Percentiles rank a stretch among this genome's conserved stretches.
These are phyloP conservation scores for Pollachius pollachius DNA, from an alignment of 2,113 vertebrate species.

Conservation along the genomic window DNA sequence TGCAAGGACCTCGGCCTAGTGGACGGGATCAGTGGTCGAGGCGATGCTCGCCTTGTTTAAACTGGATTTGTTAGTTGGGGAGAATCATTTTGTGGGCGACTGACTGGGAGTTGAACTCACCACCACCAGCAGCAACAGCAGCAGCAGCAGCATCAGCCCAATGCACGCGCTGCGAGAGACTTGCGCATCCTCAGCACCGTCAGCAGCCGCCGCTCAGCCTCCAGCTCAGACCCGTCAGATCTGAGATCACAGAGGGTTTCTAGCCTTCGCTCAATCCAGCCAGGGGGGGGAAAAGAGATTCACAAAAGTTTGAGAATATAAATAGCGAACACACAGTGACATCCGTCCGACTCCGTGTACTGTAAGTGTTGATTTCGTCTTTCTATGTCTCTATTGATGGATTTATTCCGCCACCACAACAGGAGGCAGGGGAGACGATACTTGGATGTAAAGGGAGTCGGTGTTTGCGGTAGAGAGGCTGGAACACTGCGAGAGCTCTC, in stretches of 20 bases:
- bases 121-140: slow-evolving; percentile 32
- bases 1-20: slow-evolving; percentile 83
- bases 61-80: slow-evolving; percentile 66
- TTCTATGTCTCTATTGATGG: slow-evolving; percentile 23
- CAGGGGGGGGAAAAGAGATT: slow-evolving; percentile 56
- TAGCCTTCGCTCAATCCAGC: slow-evolving; percentile 53
- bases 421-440: slow-evolving; percentile 26
- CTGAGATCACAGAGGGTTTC: slow-evolving; percentile 69
- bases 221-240: slow-evolving; percentile 77
- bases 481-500: slow-evolving; percentile 51
- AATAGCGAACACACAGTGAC: slow-evolving; percentile 35
- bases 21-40: not conserved
- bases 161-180: slow-evolving; percentile 81
- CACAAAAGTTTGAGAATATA: slow-evolving; percentile 69
- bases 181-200: slow-evolving; percentile 73
- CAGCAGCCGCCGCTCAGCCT: slow-evolving; percentile 77
- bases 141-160: slow-evolving; percentile 64
- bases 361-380: slow-evolving; percentile 61
- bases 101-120: slow-evolving; percentile 81
- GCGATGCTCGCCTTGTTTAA: slow-evolving; percentile 70
- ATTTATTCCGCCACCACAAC: slow-evolving; percentile 30
- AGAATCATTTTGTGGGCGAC: slow-evolving; percentile 66
- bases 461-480: slow-evolving; percentile 34
- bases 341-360: slow-evolving; percentile 46
- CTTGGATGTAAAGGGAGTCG: slow-evolving; percentile 35